Evolutionary conservation across 2,888 invertebrate genomes (phyloP).

Genomic region (Seira ritae): DNA sequence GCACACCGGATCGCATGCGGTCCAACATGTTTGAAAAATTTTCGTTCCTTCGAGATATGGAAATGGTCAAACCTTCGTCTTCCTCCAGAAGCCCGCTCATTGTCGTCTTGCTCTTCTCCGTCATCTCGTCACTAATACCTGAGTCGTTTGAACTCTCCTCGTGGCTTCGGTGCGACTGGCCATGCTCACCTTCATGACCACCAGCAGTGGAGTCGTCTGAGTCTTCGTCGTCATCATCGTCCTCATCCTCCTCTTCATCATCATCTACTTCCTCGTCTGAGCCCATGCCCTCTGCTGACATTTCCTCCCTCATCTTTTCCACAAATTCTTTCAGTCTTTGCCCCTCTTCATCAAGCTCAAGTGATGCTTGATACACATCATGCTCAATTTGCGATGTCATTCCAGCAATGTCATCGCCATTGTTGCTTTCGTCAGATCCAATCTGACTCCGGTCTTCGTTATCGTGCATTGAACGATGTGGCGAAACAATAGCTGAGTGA

Average conservation of each 20-base stretch:
- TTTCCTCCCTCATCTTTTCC: conserved; percentile 41
- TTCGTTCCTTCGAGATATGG: conserved; percentile 45
- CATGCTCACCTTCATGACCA: conserved; percentile 25
- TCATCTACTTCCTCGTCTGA: conserved; percentile 17
- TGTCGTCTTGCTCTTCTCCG: conserved; percentile 57
- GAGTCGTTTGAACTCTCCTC: conserved; percentile 72
- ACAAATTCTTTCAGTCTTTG: conserved; percentile 51
- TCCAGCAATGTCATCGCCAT: conserved; percentile 25
- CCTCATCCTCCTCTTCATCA: conserved; percentile 25
- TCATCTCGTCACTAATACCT: conserved; percentile 72
- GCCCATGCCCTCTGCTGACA: conserved; percentile 9
- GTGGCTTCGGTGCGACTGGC: conserved; percentile 66
- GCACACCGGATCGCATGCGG: conserved; percentile 48
- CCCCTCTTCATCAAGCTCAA: conserved; percentile 44
- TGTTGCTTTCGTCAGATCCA: conserved; percentile 14
- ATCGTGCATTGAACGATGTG: neutral
- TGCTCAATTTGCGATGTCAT: conserved; percentile 19
- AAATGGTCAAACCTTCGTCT: conserved; percentile 32
- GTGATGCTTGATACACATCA: conserved; percentile 36
- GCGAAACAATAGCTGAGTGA: neutral
- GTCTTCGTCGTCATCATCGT: conserved; percentile 37
- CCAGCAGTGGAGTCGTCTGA: conserved; percentile 44
- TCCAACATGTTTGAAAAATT: conserved; percentile 53
- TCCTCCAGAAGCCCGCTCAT: conserved; percentile 43
- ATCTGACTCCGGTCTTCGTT: conserved; percentile 10